phyloP scores from a whole-genome alignment of 2,797 vertebrate species.

The Echeneis naucrates region DNA sequence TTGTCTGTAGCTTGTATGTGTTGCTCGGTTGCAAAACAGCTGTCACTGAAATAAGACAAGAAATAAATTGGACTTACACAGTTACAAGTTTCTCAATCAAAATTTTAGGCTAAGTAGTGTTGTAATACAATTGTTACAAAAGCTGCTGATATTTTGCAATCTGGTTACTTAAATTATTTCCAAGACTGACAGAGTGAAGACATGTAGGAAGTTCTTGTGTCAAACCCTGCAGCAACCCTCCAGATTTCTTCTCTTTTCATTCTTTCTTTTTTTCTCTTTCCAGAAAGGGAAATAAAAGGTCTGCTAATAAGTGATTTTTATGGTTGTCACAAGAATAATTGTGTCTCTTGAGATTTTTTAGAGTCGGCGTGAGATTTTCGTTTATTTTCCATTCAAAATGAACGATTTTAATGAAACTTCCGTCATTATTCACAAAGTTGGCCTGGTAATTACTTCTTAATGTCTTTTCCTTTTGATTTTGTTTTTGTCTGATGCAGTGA shows the following conservation, averaged over 20 bases:
- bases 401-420: conserved; percentile 6
- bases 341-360: conserved; percentile 1
- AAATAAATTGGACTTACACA: too few relatives aligned
- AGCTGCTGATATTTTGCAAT: conserved; percentile 15
- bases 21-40: too few relatives aligned
- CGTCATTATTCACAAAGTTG: conserved; percentile 4
- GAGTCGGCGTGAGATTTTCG: neutral
- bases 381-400: neutral
- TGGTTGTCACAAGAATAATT: neutral
- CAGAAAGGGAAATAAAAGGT: neutral
- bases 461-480: neutral
- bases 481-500: conserved; percentile 83
- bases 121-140: conserved; percentile 15
- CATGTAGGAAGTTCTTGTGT: neutral
- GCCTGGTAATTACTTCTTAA: neutral
- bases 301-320: neutral
- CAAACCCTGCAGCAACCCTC: neutral
- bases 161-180: neutral
- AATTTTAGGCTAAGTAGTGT: neutral
- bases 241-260: neutral
- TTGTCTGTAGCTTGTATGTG: neutral
- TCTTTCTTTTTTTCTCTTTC: neutral
- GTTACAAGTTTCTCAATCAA: conserved; percentile 15
- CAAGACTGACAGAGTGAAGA: neutral
- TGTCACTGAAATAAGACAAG: too few relatives aligned